A percentile compares a stretch with the other conserved stretches of the same genome.
Conservation (phyloP, 2,797 vertebrate genomes). For the Takifugu rubripes region DNA sequence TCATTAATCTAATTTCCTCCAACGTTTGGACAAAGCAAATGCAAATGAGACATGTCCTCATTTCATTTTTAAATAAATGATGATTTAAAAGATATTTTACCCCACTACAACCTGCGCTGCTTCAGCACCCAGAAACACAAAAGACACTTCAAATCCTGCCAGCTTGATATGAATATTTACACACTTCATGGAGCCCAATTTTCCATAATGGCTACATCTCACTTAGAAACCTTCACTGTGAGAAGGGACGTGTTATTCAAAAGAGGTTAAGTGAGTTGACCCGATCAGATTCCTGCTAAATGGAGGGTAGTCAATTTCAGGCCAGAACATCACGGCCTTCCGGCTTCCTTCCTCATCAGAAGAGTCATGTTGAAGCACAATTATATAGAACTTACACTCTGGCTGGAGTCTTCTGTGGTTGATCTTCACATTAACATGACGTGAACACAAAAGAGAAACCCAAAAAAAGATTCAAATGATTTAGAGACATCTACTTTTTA, state of each 20-base stretch:
- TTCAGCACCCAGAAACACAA: slow-evolving; percentile 28
- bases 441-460: no score
- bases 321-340: slow-evolving; percentile 16
- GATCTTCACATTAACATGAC: no score
- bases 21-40: slow-evolving; percentile 14
- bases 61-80: slow-evolving; percentile 43
- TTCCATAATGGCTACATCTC: slow-evolving; percentile 54
- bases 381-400: no score
- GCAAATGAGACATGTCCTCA: slow-evolving; percentile 40
- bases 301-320: slow-evolving; percentile 60
- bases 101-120: slow-evolving; percentile 37
- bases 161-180: slow-evolving; percentile 64
- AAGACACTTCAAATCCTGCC: slow-evolving; percentile 24
- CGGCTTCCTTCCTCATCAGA: slow-evolving; percentile 33
- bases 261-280: slow-evolving; percentile 71
- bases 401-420: no score
- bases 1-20: slow-evolving; percentile 26
- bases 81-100: slow-evolving; percentile 17
- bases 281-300: slow-evolving; percentile 65
- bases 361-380: neutral
- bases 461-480: neutral
- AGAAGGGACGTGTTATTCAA: slow-evolving; percentile 66
- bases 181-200: slow-evolving; percentile 45
- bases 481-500: neutral
- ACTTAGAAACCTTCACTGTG: slow-evolving; percentile 53